These are phyloP conservation scores for Arothron firmamentum DNA, from an alignment of 2,113 vertebrate genomes.

Conservation along the genomic window DNA sequence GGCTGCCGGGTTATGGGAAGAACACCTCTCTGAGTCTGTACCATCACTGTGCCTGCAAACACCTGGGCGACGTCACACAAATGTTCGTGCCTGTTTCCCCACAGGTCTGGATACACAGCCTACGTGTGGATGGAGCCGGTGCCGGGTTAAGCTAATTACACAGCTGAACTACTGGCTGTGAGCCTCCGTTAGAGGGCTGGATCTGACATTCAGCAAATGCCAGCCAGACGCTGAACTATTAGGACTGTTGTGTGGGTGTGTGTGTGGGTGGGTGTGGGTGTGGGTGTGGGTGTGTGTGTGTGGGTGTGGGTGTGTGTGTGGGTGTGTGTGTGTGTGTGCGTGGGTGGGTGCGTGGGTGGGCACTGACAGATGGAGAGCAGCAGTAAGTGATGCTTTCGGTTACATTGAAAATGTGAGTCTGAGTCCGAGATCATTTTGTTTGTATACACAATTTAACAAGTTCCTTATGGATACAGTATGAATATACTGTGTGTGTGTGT, in stretches of 20 bases:
- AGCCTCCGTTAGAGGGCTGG: slow-evolving; percentile 57
- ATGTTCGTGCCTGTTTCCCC: slow-evolving; percentile 1
- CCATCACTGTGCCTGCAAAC: slow-evolving; percentile 5
- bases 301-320: slow-evolving; percentile 23
- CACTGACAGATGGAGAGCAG: slow-evolving; percentile 19
- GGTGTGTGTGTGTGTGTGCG: slow-evolving; percentile 15
- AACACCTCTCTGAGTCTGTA: slow-evolving; percentile 23
- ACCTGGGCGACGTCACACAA: not conserved
- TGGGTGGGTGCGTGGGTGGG: slow-evolving; percentile 14
- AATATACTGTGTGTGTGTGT: slow-evolving; percentile 24
- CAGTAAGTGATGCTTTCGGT: slow-evolving; percentile 47
- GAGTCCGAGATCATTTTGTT: slow-evolving; percentile 36
- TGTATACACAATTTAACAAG: slow-evolving; percentile 21
- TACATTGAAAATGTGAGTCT: slow-evolving; percentile 63
- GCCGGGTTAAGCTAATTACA: slow-evolving; percentile 67
- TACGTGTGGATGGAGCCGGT: slow-evolving; percentile 42
- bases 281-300: slow-evolving; percentile 1
- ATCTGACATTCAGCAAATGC: slow-evolving; percentile 76
- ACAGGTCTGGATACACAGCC: slow-evolving; percentile 38
- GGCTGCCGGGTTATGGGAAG: not conserved
- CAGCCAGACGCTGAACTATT: slow-evolving; percentile 63
- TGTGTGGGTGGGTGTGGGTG: too few species aligned
- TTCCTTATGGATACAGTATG: slow-evolving; percentile 1
- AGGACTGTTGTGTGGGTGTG: slow-evolving; percentile 30
- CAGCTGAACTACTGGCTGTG: slow-evolving; percentile 64